Evolutionary conservation across 2,797 vertebrate species (phyloP).

Genomic region (Acipenser oxyrinchus): DNA sequence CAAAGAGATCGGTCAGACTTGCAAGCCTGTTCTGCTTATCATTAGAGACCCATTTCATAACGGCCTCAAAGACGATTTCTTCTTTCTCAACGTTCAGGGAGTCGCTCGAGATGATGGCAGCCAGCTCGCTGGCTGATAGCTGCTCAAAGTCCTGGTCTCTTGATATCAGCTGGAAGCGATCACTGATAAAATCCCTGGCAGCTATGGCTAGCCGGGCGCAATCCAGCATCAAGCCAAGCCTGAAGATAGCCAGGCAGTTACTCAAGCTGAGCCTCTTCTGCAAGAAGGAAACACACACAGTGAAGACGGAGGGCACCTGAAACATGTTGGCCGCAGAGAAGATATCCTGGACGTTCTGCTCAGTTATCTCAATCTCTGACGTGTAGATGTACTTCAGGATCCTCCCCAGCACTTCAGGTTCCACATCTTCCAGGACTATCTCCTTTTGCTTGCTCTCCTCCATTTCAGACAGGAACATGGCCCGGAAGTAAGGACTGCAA

Average conservation of each 20-base stretch:
- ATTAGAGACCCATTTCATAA: constrained; percentile 78
- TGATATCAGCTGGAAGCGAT: constrained; percentile 76
- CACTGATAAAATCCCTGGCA: constrained; percentile 82
- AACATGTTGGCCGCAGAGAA: constrained; percentile 89
- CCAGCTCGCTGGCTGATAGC: constrained; percentile 76
- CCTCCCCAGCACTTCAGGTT: constrained; percentile 84
- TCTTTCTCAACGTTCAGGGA: constrained; percentile 83
- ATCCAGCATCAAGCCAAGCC: constrained; percentile 88
- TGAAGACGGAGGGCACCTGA: constrained; percentile 97
- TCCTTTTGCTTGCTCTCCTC: constrained; percentile 82
- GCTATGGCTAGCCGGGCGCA: constrained; percentile 84
- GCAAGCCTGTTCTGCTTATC: constrained; percentile 62
- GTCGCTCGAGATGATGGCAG: constrained; percentile 78
- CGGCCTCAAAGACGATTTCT: constrained; percentile 78
- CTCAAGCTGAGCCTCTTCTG: constrained; percentile 88
- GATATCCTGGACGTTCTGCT: constrained; percentile 91
- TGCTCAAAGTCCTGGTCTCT: constrained; percentile 83
- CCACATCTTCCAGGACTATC: constrained; percentile 82
- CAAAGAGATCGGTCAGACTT: constrained; percentile 73
- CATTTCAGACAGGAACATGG: constrained; percentile 80
- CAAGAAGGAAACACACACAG: constrained; percentile 90
- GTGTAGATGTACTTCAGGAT: constrained; percentile 94
- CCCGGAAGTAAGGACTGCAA: constrained; percentile 88
- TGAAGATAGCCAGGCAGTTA: constrained; percentile 91
- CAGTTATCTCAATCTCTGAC: constrained; percentile 84